Percentiles rank a stretch among this genome's conserved stretches.
Conservation (phyloP, 2,113 vertebrate genomes). For the Strigops habroptila region DNA sequence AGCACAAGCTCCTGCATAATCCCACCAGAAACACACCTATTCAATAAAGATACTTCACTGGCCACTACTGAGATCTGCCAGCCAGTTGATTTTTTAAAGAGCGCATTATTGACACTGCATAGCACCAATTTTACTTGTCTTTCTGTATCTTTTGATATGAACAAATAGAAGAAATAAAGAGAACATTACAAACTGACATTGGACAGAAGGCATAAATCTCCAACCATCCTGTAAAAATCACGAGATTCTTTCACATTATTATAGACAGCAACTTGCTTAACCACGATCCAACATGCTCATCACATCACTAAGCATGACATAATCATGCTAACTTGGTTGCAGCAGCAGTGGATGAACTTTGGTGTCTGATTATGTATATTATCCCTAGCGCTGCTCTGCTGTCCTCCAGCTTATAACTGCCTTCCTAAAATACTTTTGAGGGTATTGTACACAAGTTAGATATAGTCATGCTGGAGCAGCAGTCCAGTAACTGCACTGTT, state of each 20-base stretch:
- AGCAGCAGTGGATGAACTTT: background rate
- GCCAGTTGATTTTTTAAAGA: background rate
- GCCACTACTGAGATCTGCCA: background rate
- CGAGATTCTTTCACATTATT: background rate
- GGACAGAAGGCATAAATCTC: background rate
- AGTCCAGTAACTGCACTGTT: background rate
- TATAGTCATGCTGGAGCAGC: background rate
- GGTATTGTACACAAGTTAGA: background rate
- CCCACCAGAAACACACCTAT: background rate
- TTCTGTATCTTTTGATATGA: background rate
- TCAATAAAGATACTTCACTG: background rate
- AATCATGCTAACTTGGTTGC: background rate
- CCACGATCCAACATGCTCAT: background rate
- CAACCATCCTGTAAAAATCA: background rate
- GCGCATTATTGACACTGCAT: accelerated
- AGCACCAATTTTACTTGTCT: background rate
- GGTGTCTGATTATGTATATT: background rate
- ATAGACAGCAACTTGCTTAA: background rate
- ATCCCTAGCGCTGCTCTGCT: background rate
- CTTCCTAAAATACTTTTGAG: background rate
- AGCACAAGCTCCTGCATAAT: background rate
- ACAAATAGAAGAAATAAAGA: background rate
- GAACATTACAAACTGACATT: background rate
- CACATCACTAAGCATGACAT: background rate
- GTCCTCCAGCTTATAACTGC: background rate